phyloP scores from a whole-genome alignment of 1,140 invertebrate genomes.

The Nasonia giraulti region DNA sequence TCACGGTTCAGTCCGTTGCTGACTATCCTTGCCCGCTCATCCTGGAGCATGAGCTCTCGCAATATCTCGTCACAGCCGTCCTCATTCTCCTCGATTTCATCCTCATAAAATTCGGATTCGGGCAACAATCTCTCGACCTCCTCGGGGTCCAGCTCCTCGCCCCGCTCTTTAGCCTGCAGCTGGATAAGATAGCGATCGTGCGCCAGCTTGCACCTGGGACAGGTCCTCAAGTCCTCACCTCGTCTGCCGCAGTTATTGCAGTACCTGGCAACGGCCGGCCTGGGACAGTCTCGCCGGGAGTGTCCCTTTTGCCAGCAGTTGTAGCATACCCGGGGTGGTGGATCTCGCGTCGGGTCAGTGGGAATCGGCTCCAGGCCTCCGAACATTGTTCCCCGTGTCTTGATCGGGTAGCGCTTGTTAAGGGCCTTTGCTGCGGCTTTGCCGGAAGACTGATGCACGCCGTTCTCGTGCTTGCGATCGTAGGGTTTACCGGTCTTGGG shows the following conservation, averaged over 20 bases:
- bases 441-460: neutral
- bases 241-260: conserved; percentile 40
- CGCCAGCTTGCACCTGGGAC: conserved; percentile 17
- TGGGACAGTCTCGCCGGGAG: neutral
- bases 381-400: conserved; percentile 11
- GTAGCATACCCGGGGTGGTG: conserved; percentile 27
- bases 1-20: neutral
- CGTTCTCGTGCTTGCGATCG: neutral
- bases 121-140: neutral
- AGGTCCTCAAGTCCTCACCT: neutral
- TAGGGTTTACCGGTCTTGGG: neutral
- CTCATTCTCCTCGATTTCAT: neutral
- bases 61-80: neutral
- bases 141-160: neutral
- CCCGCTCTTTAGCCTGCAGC: neutral
- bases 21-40: neutral
- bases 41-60: neutral
- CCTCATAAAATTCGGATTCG: neutral
- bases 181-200: neutral
- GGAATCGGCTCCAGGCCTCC: conserved; percentile 12
- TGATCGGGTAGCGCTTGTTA: neutral
- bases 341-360: conserved; percentile 16
- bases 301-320: conserved; percentile 43
- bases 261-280: neutral
- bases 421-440: neutral